Evolutionary conservation across 2,888 invertebrate species (phyloP).

Genomic region (Zaprionus bogoriensis): DNA sequence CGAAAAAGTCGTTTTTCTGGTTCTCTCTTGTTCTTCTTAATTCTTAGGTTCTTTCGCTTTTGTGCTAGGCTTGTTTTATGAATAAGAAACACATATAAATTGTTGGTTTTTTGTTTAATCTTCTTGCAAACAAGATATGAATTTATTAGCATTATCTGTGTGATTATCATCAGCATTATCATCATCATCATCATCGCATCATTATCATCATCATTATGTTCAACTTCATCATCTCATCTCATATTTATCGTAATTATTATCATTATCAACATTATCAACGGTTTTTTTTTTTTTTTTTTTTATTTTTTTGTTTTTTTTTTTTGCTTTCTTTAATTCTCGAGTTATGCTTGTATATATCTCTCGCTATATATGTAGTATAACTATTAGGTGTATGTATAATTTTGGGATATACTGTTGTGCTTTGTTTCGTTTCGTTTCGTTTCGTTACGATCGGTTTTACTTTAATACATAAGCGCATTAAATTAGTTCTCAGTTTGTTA

Average conservation of each 20-base stretch:
- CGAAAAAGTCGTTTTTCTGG: neutral
- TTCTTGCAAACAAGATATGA: constrained; percentile 74
- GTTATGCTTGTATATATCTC: constrained; percentile 9
- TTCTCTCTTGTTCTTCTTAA: neutral
- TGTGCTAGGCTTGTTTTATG: constrained; percentile 1
- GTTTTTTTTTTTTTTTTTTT: neutral
- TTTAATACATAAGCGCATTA: constrained; percentile 36
- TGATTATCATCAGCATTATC: constrained; percentile 23
- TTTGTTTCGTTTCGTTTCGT: constrained; percentile 24
- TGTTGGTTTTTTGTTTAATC: constrained; percentile 68
- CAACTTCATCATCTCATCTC: constrained; percentile 8
- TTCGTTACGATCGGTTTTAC: constrained; percentile 7
- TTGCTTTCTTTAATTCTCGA: constrained; percentile 1
- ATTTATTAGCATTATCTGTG: constrained; percentile 47
- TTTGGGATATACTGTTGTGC: constrained; percentile 30
- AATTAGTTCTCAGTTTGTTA: constrained; percentile 26
- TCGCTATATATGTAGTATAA: constrained; percentile 31
- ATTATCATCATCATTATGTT: constrained; percentile 9
- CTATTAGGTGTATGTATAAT: constrained; percentile 26
- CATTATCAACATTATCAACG: constrained; percentile 23
- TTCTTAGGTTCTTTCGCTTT: neutral
- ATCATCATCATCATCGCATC: constrained; percentile 12
- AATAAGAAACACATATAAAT: constrained; percentile 79
- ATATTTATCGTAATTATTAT: constrained; percentile 6
- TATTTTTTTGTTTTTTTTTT: neutral